A percentile compares a stretch with the other conserved stretches of the same genome.
Evolutionary conservation across 2,113 vertebrate species (phyloP).

Genomic region (Catagonus wagneri): DNA sequence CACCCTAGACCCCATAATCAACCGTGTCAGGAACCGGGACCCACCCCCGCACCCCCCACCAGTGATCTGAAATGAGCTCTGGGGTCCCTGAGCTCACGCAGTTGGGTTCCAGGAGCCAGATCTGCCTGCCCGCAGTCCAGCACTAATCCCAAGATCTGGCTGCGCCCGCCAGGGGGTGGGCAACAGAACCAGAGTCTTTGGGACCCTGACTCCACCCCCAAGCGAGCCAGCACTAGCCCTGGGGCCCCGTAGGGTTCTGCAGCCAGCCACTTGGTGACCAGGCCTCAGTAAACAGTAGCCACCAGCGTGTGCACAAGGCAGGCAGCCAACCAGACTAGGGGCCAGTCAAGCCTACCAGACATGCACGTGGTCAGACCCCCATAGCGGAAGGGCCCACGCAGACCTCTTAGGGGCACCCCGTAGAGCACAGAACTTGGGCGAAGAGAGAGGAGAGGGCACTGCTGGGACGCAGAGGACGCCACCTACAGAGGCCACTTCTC

Average conservation of each 20-base stretch:
- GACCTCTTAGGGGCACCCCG: neutral
- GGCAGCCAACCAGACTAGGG: neutral
- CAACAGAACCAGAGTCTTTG: neutral
- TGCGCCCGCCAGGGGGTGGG: neutral
- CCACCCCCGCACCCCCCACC: neutral
- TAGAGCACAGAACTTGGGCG: neutral
- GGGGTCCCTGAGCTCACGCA: neutral
- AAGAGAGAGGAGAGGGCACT: neutral
- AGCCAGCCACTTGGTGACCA: neutral
- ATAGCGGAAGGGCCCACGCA: neutral
- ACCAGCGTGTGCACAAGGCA: neutral
- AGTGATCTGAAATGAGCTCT: neutral
- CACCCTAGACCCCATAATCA: neutral
- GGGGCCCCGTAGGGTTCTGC: neutral
- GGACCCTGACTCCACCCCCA: neutral
- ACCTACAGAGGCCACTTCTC: neutral
- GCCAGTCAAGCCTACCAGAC: neutral
- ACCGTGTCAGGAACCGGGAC: neutral
- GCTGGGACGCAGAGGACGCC: neutral
- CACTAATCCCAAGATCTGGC: neutral
- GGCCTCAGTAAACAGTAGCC: neutral
- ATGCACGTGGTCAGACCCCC: neutral
- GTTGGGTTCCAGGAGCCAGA: neutral
- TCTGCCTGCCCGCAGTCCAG: neutral
- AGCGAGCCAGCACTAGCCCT: neutral